Evolutionary conservation across 2,888 invertebrate genomes (phyloP).

Genomic region (Vesta saturnalis): DNA sequence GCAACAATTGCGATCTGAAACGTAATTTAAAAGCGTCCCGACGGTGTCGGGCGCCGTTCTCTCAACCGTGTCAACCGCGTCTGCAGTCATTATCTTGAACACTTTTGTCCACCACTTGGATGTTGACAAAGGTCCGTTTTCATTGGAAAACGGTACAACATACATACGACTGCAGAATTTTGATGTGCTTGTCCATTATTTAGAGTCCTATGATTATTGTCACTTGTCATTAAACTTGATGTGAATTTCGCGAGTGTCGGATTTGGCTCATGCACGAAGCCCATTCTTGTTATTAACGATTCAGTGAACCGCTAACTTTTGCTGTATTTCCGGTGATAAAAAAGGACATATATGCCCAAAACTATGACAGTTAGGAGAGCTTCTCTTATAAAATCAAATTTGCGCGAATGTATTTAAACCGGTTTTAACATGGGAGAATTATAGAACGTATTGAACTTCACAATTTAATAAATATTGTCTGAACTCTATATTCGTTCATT

Average conservation of each 20-base stretch:
- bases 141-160: neutral
- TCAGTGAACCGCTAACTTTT: constrained; percentile 46
- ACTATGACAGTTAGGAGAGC: constrained; percentile 43
- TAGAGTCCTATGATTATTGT: constrained; percentile 45
- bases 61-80: constrained; percentile 39
- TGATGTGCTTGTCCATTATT: constrained; percentile 39
- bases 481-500: too few species aligned
- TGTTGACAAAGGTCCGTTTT: constrained; percentile 16
- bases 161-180: constrained; percentile 30
- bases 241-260: constrained; percentile 36
- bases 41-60: constrained; percentile 37
- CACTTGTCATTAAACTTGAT: constrained; percentile 47
- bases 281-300: constrained; percentile 41
- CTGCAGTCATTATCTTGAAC: constrained; percentile 41
- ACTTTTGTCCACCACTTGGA: constrained; percentile 20
- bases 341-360: constrained; percentile 42
- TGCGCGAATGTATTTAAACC: constrained; percentile 44
- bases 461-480: too few species aligned
- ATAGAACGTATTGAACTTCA: too few species aligned
- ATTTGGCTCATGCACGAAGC: constrained; percentile 36
- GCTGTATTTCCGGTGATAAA: constrained; percentile 46
- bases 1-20: constrained; percentile 45
- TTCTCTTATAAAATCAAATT: constrained; percentile 43
- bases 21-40: constrained; percentile 40
- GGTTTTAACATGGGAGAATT: too few species aligned